Conservation (phyloP, 2,113 vertebrate species). For the Callorhinus ursinus region DNA sequence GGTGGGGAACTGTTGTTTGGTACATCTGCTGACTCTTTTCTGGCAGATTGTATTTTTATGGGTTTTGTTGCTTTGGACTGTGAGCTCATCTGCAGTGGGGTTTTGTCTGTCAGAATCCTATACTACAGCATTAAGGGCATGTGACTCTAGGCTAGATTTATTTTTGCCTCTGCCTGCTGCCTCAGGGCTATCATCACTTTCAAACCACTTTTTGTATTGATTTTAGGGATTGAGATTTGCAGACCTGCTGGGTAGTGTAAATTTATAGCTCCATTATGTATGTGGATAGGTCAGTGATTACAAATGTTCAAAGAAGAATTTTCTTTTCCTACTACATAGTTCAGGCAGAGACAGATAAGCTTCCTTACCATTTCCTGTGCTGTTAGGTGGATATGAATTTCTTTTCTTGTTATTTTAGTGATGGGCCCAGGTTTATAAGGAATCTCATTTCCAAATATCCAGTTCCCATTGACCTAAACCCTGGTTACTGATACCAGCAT, state of each 20-base stretch:
- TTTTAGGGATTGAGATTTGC: neutral
- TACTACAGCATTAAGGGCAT: neutral
- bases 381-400: neutral
- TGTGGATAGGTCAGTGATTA: neutral
- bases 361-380: neutral
- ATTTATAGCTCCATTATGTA: neutral
- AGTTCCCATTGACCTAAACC: neutral
- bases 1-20: neutral
- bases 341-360: neutral
- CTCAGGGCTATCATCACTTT: neutral
- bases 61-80: neutral
- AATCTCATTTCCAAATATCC: neutral
- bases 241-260: neutral
- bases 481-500: neutral
- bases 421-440: neutral
- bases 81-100: neutral
- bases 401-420: neutral
- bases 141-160: neutral
- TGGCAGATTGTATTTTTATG: neutral
- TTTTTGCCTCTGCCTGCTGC: neutral
- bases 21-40: neutral
- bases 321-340: neutral
- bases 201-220: constrained; percentile 6
- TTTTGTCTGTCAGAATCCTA: neutral
- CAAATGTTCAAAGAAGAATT: neutral